Evolutionary conservation across 2,113 vertebrate genomes (phyloP).

Genomic region (Progne subis): DNA sequence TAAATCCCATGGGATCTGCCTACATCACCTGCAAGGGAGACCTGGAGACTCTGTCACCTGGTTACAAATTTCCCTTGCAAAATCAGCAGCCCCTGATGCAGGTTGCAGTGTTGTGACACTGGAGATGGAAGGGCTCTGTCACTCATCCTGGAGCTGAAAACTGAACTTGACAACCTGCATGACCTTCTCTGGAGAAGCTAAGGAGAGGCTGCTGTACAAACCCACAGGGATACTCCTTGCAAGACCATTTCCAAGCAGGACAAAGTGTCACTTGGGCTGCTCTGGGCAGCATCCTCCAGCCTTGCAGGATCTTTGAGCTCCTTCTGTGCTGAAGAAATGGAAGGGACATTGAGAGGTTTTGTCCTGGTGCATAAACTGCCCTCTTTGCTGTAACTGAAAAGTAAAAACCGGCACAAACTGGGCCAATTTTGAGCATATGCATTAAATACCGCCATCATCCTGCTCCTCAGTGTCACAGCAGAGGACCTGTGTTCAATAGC

Average conservation of each 20-base stretch:
- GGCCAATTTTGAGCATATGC: not conserved
- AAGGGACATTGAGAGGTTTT: not conserved
- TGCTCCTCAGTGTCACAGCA: not conserved
- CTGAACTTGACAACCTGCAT: not conserved
- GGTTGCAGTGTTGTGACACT: not conserved
- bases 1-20: not conserved
- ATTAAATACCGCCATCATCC: not conserved
- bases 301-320: not conserved
- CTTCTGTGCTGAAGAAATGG: not conserved
- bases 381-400: not conserved
- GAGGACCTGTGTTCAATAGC: not conserved
- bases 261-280: not conserved
- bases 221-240: not conserved
- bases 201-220: not conserved
- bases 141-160: not conserved
- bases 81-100: not conserved
- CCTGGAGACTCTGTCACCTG: not conserved
- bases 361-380: not conserved
- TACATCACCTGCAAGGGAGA: not conserved
- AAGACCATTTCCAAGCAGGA: not conserved
- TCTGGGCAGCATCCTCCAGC: not conserved
- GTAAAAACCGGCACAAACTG: not conserved
- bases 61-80: not conserved
- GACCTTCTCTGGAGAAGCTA: not conserved
- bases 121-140: not conserved